Evolutionary conservation across 2,113 vertebrate genomes (phyloP), one percentile per base, ranked within the genome.

Genomic region (Chaetodon trifascialis): DNA sequence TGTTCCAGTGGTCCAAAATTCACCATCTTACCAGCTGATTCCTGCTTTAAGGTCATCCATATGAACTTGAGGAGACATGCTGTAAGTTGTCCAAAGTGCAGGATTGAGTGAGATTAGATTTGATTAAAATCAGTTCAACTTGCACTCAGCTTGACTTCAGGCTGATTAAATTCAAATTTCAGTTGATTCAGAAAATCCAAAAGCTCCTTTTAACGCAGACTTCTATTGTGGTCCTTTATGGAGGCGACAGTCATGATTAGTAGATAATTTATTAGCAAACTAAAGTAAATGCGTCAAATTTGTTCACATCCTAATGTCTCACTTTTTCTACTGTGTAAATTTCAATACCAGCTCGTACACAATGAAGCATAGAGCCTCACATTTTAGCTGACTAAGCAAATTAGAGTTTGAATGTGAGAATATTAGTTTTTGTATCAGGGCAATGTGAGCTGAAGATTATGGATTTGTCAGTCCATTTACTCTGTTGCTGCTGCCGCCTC

Each of bases 1-100:
- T 36, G 21, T 76, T 79, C 52, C 23, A 75, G 38, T 51, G 15
- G n/a, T 77, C 63, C 47, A 67, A 65, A 72, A 80, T 51, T 40
- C 38, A 30, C 11, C 7, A 8, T 11, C 52, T 73, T 12, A 34
- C 65, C 49, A 25, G 14, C 16, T 46, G 54, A 87, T 47, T 74
- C 16, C 55, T 71, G 47, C 63, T 67, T 81, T 67, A 62, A 49
- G 21, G 66, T 10, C 12, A 69, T 47, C 64, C 40, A 19, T 19
- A 62, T 38, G 11, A 51, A 69, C 12, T 40, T 11, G 0, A 55
- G 12, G 16, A 42, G 73, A 25, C 4, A 34, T 7, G 52, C 25
- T 76, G 14, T 52, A 69, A 38, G 4, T 34, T 19, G 16, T 23
- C 55, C 7, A 34, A 55, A 59, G 8, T 72, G 5, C 9, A 38